phyloP scores from a whole-genome alignment of 2,888 invertebrate species.

The Gortyna flavago region DNA sequence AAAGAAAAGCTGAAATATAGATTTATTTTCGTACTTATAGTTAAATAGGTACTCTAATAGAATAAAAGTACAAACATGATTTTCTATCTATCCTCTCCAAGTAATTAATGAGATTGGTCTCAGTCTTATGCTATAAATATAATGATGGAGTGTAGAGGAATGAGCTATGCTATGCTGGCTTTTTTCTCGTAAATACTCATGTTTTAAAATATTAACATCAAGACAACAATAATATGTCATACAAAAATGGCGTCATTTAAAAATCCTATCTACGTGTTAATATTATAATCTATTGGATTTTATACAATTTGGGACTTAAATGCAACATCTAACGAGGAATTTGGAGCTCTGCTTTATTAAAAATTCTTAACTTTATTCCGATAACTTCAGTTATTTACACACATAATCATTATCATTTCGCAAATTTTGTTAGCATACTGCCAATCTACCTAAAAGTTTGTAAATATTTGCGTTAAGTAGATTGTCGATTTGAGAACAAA shows the following conservation, averaged over 20 bases:
- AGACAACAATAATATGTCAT: constrained; percentile 72
- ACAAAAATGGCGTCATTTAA: constrained; percentile 78
- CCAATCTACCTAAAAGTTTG: not conserved
- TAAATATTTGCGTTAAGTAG: constrained; percentile 4
- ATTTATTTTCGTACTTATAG: constrained; percentile 45
- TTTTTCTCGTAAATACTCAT: constrained; percentile 44
- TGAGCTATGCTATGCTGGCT: constrained; percentile 59
- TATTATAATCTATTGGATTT: constrained; percentile 60
- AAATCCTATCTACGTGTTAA: constrained; percentile 79
- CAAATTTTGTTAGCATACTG: constrained; percentile 15
- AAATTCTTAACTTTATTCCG: constrained; percentile 16
- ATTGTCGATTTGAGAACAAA: constrained; percentile 10
- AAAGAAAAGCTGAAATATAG: constrained; percentile 59
- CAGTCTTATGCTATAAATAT: constrained; percentile 82
- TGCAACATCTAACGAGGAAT: constrained; percentile 64
- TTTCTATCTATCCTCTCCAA: constrained; percentile 56
- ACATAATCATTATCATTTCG: not conserved
- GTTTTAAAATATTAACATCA: constrained; percentile 64
- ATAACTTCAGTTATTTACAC: constrained; percentile 44
- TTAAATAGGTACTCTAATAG: constrained; percentile 46
- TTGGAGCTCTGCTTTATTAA: constrained; percentile 47
- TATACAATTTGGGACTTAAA: constrained; percentile 76
- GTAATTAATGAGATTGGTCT: constrained; percentile 80
- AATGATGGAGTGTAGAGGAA: constrained; percentile 59
- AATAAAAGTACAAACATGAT: constrained; percentile 65